These are phyloP conservation scores for Volucella bombylans DNA, from an alignment of 2,888 invertebrate species.

Conservation along the genomic window DNA sequence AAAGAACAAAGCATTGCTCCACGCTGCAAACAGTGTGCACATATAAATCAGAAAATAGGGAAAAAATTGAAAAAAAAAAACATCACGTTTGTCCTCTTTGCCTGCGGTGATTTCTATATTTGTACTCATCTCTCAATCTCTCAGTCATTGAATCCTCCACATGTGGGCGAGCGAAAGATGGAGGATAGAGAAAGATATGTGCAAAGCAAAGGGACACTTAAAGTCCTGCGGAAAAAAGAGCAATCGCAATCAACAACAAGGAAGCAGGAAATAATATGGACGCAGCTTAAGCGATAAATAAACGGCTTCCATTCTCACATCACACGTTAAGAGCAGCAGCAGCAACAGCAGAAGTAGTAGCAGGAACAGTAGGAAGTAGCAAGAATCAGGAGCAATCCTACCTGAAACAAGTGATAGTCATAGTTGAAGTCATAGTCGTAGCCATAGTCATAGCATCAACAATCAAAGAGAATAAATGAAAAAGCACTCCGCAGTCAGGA, in stretches of 20 bases:
- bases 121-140: constrained; percentile 17
- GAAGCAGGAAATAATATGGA: constrained; percentile 64
- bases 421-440: too few species aligned
- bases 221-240: constrained; percentile 62
- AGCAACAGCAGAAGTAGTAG: constrained; percentile 9
- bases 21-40: constrained; percentile 25
- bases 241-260: constrained; percentile 51
- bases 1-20: constrained; percentile 46
- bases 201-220: constrained; percentile 54
- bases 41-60: constrained; percentile 28
- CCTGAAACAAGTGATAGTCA: too few species aligned
- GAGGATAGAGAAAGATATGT: constrained; percentile 14
- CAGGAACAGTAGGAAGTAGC: constrained; percentile 17
- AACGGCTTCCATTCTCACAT: constrained; percentile 69
- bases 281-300: constrained; percentile 72
- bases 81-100: constrained; percentile 66
- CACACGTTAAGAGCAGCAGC: constrained; percentile 52
- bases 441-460: constrained; percentile 25
- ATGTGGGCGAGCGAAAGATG: constrained; percentile 1
- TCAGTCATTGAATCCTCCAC: neutral
- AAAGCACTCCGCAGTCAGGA: constrained; percentile 59
- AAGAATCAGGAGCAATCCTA: neutral
- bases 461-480: constrained; percentile 69
- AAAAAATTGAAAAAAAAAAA: constrained; percentile 71
- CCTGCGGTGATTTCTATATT: constrained; percentile 70